Evolutionary conservation across 2,113 vertebrate genomes (phyloP).

Genomic region (Salvator merianae): DNA sequence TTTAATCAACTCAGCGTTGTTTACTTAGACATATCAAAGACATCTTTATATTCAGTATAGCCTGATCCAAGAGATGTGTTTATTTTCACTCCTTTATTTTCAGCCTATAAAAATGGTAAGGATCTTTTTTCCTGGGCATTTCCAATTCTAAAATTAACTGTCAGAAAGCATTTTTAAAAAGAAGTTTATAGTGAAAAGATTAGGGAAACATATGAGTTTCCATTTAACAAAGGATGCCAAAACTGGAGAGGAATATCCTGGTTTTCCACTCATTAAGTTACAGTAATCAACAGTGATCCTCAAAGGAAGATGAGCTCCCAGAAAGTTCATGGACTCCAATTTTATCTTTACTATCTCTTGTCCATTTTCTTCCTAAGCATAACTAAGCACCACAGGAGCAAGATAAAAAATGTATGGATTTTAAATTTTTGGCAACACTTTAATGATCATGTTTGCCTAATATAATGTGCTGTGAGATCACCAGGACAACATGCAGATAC

Average conservation of each 20-base stretch:
- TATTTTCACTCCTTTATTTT: conserved; percentile 24
- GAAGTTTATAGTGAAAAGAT: conserved; percentile 40
- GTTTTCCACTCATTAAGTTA: neutral
- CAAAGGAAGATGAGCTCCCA: neutral
- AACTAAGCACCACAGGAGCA: neutral
- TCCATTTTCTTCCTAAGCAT: neutral
- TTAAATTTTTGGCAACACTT: neutral
- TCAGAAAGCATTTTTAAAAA: conserved; percentile 36
- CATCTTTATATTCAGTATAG: conserved; percentile 2
- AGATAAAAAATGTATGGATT: neutral
- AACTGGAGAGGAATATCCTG: conserved; percentile 35
- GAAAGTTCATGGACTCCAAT: neutral
- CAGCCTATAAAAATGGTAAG: conserved; percentile 2
- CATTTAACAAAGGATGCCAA: conserved; percentile 13
- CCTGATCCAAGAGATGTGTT: neutral
- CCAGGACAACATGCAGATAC: neutral
- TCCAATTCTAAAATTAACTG: conserved; percentile 39
- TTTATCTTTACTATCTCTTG: neutral
- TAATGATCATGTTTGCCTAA: neutral
- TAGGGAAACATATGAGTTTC: conserved; percentile 40
- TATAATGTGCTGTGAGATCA: neutral
- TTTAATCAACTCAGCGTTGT: conserved; percentile 9
- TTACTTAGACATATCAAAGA: conserved; percentile 3
- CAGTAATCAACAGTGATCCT: conserved; percentile 7
- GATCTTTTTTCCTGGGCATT: conserved; percentile 24